Percentiles rank a stretch among this genome's conserved stretches.
Evolutionary conservation across 2,888 invertebrate genomes (phyloP).

Genomic region (Apomyelois bistriatella): DNA sequence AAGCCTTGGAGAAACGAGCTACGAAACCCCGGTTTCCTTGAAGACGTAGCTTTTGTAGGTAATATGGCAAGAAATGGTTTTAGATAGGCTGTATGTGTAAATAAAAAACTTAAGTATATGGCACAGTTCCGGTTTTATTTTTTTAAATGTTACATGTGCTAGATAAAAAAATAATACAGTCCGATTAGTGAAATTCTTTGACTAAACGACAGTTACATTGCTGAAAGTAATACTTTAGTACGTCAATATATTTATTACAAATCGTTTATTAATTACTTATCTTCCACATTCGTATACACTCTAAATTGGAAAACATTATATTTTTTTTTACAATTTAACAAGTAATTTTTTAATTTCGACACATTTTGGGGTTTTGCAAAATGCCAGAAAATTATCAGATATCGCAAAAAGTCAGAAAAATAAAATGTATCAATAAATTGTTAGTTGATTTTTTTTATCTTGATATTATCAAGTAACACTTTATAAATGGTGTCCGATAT

Average conservation of each 20-base stretch:
- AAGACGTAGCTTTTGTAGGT: too few species aligned
- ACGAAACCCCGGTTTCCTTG: too few species aligned
- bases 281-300: constrained; percentile 44
- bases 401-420: constrained; percentile 9
- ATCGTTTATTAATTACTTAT: constrained; percentile 26
- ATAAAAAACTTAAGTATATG: constrained; percentile 55
- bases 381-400: constrained; percentile 22
- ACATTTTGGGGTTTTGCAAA: constrained; percentile 23
- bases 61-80: not conserved
- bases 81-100: constrained; percentile 21
- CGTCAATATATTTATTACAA: constrained; percentile 36
- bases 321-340: constrained; percentile 67
- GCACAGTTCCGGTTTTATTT: constrained; percentile 79
- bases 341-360: constrained; percentile 52
- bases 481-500: too few species aligned
- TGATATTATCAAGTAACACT: too few species aligned
- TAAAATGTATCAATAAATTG: too few species aligned
- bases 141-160: constrained; percentile 75
- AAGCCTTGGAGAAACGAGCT: too few species aligned
- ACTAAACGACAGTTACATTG: constrained; percentile 34
- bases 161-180: constrained; percentile 79
- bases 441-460: too few species aligned
- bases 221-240: constrained; percentile 38
- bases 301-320: constrained; percentile 62
- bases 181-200: constrained; percentile 70